A percentile compares a stretch with the other conserved stretches of the same genome.
These are phyloP conservation scores for Seriola dumerili DNA, from an alignment of 2,113 vertebrate species.

Conservation along the genomic window DNA sequence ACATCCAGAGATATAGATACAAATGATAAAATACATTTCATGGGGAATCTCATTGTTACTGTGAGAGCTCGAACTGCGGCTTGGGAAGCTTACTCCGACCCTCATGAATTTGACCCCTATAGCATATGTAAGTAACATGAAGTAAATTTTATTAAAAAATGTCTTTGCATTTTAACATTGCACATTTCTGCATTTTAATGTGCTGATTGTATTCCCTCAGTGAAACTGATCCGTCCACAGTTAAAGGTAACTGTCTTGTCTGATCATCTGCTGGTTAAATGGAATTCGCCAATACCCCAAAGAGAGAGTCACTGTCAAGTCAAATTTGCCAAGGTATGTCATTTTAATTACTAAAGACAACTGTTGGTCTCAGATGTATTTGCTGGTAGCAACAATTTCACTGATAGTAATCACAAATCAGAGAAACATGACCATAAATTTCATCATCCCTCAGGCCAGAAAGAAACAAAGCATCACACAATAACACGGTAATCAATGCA, in stretches of 20 bases:
- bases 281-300: fast-evolving
- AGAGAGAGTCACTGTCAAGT: constrained; percentile 55
- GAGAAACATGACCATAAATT: too few species aligned
- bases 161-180: not conserved
- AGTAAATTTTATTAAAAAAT: not conserved
- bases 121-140: constrained; percentile 66
- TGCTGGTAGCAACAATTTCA: too few species aligned
- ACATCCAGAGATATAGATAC: fast-evolving
- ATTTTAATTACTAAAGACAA: not conserved
- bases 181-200: not conserved
- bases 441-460: too few species aligned
- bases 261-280: constrained; percentile 39
- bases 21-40: fast-evolving
- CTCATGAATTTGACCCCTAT: not conserved
- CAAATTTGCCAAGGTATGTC: constrained; percentile 65
- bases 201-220: constrained; percentile 46
- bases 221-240: constrained; percentile 41
- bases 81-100: constrained; percentile 58
- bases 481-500: too few species aligned
- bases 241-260: not conserved
- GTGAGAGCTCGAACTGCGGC: constrained; percentile 59
- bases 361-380: not conserved
- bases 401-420: too few species aligned
- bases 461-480: too few species aligned
- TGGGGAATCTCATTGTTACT: fast-evolving